Conservation (phyloP, 1,140 invertebrate species). For the Drosophila watanabei region DNA sequence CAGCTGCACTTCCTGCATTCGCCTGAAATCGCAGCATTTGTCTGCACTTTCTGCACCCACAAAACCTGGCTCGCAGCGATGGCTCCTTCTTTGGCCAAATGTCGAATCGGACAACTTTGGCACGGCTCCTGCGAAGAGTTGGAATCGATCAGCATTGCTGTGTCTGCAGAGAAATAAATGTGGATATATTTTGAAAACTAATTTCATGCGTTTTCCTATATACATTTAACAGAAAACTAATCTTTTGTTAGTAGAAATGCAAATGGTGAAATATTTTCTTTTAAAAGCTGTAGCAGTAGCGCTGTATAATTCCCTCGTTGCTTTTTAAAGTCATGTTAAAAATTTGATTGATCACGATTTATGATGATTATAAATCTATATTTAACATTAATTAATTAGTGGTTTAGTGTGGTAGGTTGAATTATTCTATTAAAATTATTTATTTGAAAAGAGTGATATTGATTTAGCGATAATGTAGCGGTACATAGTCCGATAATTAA, state of each 20-base stretch:
- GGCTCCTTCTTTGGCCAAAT: constrained; percentile 59
- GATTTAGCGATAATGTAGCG: no score
- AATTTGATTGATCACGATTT: no score
- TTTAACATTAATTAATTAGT: no score
- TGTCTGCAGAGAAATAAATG: not conserved
- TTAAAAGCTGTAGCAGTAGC: no score
- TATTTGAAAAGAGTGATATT: no score
- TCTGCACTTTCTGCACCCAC: constrained; percentile 62
- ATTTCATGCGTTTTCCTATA: not conserved
- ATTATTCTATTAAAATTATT: no score
- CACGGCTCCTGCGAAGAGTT: constrained; percentile 13
- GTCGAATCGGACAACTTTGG: constrained; percentile 64
- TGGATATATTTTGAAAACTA: not conserved
- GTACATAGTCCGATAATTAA: no score
- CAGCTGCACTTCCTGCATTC: constrained; percentile 48
- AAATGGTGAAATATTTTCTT: no score
- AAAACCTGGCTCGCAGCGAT: constrained; percentile 29
- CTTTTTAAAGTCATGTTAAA: no score
- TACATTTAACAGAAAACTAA: not conserved
- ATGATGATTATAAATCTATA: no score
- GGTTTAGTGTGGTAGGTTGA: no score
- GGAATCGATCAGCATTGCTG: not conserved
- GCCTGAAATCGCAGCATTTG: constrained; percentile 9
- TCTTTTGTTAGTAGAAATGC: not conserved
- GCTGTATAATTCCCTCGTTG: no score